Percentiles rank a stretch among this genome's conserved stretches.
These are phyloP conservation scores for Beroe ovata DNA, from an alignment of 37 sponge, comb jelly and placozoan species.

Conservation along the genomic window DNA sequence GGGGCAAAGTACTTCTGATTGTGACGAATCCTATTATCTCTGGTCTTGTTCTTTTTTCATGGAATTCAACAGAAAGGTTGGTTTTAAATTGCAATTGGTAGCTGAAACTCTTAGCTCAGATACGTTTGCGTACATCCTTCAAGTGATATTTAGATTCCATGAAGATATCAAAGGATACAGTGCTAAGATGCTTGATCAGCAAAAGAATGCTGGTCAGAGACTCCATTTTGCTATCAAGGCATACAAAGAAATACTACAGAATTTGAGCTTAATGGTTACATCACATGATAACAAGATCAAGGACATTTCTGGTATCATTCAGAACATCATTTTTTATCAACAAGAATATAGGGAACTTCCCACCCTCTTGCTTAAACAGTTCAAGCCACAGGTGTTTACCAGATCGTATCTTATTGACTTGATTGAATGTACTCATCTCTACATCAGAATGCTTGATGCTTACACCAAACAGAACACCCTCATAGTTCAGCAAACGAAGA, in stretches of 20 bases:
- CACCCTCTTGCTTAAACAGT: constrained; percentile 36
- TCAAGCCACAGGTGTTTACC: not conserved
- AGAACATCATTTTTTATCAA: constrained; percentile 62
- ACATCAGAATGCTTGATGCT: constrained; percentile 66
- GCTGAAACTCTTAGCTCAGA: constrained; percentile 53
- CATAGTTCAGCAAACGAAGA: constrained; percentile 50
- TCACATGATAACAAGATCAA: constrained; percentile 36
- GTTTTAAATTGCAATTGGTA: constrained; percentile 41
- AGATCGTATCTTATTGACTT: constrained; percentile 39
- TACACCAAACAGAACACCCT: constrained; percentile 38
- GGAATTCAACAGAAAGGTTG: constrained; percentile 60
- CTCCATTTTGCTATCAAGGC: constrained; percentile 15
- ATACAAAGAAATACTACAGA: constrained; percentile 50
- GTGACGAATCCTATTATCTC: constrained; percentile 58
- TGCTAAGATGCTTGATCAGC: not conserved
- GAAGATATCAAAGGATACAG: constrained; percentile 57
- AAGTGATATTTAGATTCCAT: constrained; percentile 43
- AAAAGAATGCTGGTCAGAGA: not conserved
- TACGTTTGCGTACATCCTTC: constrained; percentile 39
- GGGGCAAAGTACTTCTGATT: constrained; percentile 37
- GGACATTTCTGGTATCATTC: constrained; percentile 13
- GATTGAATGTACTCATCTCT: constrained; percentile 50
- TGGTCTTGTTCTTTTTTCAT: constrained; percentile 51
- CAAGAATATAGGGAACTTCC: constrained; percentile 63
- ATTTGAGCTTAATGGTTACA: constrained; percentile 32